A percentile compares a stretch with the other conserved stretches of the same genome.
These are phyloP conservation scores for Tachystola acroxantha DNA, from an alignment of 2,888 invertebrate genomes.

Conservation along the genomic window DNA sequence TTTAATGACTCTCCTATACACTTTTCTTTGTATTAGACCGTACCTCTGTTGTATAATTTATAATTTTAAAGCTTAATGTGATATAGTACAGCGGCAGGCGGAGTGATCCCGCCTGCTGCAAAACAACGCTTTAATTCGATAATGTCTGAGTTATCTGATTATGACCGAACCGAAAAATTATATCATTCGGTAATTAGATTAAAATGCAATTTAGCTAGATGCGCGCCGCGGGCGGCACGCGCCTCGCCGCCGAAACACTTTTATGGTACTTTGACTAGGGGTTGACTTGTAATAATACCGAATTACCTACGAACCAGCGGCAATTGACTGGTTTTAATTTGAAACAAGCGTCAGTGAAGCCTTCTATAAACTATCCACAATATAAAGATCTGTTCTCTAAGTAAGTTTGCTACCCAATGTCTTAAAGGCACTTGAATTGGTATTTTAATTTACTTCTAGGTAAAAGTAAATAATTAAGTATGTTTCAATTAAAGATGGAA, in stretches of 20 bases:
- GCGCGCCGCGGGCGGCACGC: conserved; percentile 63
- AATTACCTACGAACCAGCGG: conserved; percentile 4
- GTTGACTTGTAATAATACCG: conserved; percentile 1
- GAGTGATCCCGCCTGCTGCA: conserved; percentile 57
- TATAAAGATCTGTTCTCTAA: no score
- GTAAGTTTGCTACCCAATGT: no score
- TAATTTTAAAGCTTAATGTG: no score
- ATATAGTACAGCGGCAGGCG: no score
- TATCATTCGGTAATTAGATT: conserved; percentile 74
- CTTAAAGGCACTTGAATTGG: no score
- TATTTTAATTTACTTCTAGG: no score
- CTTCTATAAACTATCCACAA: no score
- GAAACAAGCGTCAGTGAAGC: neutral
- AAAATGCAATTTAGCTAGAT: conserved; percentile 74
- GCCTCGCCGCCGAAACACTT: conserved; percentile 34
- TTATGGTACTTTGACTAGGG: conserved; percentile 29
- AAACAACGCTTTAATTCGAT: conserved; percentile 66
- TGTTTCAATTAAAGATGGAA: no score
- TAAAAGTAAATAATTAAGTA: no score
- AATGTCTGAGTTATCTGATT: conserved; percentile 70
- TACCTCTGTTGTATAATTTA: no score
- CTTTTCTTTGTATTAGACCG: no score
- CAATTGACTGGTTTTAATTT: conserved; percentile 3
- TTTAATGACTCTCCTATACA: no score
- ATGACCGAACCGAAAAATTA: conserved; percentile 74